Conservation (phyloP, 2,888 invertebrate species). For the Dermolepida albohirtum region DNA sequence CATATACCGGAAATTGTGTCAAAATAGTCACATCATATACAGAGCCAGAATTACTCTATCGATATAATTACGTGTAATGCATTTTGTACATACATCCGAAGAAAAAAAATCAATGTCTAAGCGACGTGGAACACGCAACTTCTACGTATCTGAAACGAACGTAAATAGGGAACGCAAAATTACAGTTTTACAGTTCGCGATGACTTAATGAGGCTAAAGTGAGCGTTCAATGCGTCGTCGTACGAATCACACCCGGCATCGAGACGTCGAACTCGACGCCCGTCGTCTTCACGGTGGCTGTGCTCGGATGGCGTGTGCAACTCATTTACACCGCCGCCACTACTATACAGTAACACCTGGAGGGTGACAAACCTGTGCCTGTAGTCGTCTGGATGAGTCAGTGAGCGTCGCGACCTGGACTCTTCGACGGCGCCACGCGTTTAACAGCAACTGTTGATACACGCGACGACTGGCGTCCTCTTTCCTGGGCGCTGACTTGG, state of each 20-base stretch:
- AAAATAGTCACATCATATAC: no score
- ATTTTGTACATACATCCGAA: no score
- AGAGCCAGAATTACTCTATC: no score
- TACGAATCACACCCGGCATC: constrained; percentile 27
- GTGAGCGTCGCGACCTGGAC: constrained; percentile 51
- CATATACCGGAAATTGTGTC: no score
- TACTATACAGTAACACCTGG: constrained; percentile 46
- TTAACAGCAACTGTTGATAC: constrained; percentile 52
- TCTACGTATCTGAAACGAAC: constrained; percentile 5
- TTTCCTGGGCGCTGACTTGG: constrained; percentile 33
- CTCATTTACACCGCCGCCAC: constrained; percentile 49
- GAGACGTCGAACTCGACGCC: constrained; percentile 53
- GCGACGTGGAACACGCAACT: no score
- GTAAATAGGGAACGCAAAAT: not conserved
- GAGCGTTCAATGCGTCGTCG: constrained; percentile 1
- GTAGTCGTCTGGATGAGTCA: constrained; percentile 51
- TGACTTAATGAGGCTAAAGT: constrained; percentile 18
- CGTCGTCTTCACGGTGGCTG: constrained; percentile 44
- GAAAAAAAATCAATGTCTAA: no score
- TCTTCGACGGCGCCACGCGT: constrained; percentile 54
- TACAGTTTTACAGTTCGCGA: constrained; percentile 14
- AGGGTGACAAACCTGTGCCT: constrained; percentile 49
- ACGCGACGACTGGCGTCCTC: constrained; percentile 52
- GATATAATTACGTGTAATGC: no score
- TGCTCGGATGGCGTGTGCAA: constrained; percentile 39